These are phyloP conservation scores for Drosophila insularis DNA, from an alignment of 1,140 invertebrate genomes.

Conservation along the genomic window DNA sequence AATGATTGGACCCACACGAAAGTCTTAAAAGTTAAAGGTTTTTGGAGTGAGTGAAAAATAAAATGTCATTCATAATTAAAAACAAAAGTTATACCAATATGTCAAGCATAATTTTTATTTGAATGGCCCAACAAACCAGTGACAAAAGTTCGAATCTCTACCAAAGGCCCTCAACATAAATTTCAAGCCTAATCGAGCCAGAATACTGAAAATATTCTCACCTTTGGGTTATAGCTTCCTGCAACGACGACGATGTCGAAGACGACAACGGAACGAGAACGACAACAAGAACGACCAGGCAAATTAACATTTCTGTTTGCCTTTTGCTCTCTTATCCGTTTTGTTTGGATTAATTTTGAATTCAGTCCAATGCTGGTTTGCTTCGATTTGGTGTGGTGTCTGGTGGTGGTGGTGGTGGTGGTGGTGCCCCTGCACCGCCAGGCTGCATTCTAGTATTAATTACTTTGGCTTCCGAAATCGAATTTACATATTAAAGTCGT, in stretches of 20 bases:
- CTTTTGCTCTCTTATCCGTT: slow-evolving; percentile 71
- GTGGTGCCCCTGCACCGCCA: slow-evolving; percentile 33
- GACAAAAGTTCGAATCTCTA: not conserved
- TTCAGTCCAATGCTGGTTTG: slow-evolving; percentile 46
- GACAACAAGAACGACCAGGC: slow-evolving; percentile 36
- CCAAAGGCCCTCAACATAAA: slow-evolving; percentile 50
- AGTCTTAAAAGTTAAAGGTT: slow-evolving; percentile 9
- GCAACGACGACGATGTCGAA: slow-evolving; percentile 3
- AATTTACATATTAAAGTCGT: slow-evolving; percentile 82
- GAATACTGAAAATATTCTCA: slow-evolving; percentile 78
- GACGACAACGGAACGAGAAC: not conserved
- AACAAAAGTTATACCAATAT: slow-evolving; percentile 80
- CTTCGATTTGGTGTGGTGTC: slow-evolving; percentile 2
- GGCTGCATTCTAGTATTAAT: slow-evolving; percentile 80
- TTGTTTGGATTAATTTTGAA: slow-evolving; percentile 82
- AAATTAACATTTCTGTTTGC: slow-evolving; percentile 79
- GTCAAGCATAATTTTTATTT: slow-evolving; percentile 80
- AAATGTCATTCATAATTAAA: slow-evolving; percentile 77
- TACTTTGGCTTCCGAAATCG: slow-evolving; percentile 82
- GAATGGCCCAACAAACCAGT: slow-evolving; percentile 37
- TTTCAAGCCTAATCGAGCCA: slow-evolving; percentile 68
- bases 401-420: slow-evolving; percentile 19
- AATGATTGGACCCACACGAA: slow-evolving; percentile 57
- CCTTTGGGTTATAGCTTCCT: slow-evolving; percentile 71
- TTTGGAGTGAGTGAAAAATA: not conserved